These are phyloP conservation scores for Aphelenchoides avenae DNA, from an alignment of 1,140 invertebrate species.

Conservation along the genomic window DNA sequence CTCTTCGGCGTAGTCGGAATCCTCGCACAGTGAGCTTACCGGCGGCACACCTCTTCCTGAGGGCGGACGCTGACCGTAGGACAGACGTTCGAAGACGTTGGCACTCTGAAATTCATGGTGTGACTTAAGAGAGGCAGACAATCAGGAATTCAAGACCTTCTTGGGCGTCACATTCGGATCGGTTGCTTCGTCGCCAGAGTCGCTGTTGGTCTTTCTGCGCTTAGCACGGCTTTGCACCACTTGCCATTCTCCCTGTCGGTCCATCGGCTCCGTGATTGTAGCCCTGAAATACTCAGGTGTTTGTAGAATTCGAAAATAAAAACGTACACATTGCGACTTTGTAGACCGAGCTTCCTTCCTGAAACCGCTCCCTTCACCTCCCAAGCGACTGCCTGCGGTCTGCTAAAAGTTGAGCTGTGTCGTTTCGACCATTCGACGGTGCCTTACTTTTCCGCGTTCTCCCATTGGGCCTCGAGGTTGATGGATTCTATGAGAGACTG, in stretches of 20 bases:
- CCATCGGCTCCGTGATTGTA: neutral
- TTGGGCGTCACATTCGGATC: slow-evolving; percentile 4
- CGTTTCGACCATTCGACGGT: slow-evolving; percentile 6
- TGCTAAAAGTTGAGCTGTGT: slow-evolving; percentile 20
- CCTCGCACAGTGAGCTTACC: no score
- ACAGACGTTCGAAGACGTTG: slow-evolving; percentile 7
- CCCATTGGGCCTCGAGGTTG: slow-evolving; percentile 37
- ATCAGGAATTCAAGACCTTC: neutral
- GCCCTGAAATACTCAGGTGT: neutral
- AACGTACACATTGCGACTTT: neutral
- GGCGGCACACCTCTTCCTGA: no score
- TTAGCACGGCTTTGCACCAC: neutral
- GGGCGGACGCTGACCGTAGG: slow-evolving; percentile 14
- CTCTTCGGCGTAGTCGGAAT: no score
- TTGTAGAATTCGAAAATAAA: neutral
- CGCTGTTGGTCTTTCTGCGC: neutral
- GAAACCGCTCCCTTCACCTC: slow-evolving; percentile 26
- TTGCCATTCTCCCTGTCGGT: neutral
- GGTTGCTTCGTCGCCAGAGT: slow-evolving; percentile 10
- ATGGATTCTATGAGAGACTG: slow-evolving; percentile 29
- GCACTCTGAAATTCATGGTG: slow-evolving; percentile 14
- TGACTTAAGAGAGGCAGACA: no score
- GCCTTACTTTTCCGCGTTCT: slow-evolving; percentile 39
- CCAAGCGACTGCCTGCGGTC: slow-evolving; percentile 27
- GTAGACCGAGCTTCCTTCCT: neutral